Conservation (phyloP, 2,113 vertebrate species). For the Prionailurus bengalensis region DNA sequence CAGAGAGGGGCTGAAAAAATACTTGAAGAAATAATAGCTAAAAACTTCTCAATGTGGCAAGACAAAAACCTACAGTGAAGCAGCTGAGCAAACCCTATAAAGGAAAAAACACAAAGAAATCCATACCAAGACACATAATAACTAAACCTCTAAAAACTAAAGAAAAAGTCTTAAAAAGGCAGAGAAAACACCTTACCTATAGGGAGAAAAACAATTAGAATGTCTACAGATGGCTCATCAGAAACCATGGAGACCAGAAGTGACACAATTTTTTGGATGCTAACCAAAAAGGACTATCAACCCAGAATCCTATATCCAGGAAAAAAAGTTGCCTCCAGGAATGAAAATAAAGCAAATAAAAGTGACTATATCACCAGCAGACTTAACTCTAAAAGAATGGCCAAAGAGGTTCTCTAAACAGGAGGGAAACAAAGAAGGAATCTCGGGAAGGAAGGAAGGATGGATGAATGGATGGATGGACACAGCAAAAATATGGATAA, state of each 20-base stretch:
- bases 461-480: background rate
- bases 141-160: conserved; percentile 51
- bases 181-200: background rate
- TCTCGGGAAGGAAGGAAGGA: background rate
- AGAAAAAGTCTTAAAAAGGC: conserved; percentile 42
- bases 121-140: background rate
- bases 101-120: conserved; percentile 8
- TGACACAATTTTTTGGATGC: background rate
- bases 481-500: background rate
- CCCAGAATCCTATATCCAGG: background rate
- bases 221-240: background rate
- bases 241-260: conserved; percentile 30
- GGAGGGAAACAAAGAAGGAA: conserved; percentile 16
- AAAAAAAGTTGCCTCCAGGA: background rate
- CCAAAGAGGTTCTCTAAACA: background rate
- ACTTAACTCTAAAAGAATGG: background rate
- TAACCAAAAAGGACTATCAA: background rate
- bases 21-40: background rate
- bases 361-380: background rate
- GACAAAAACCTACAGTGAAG: conserved; percentile 19
- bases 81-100: conserved; percentile 41
- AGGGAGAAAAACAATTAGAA: background rate
- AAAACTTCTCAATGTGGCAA: background rate
- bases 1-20: background rate
- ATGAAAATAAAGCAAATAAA: background rate